Base-by-base conservation (phyloP, 2,888 invertebrate species). In the Acronicta leporina region DNA sequence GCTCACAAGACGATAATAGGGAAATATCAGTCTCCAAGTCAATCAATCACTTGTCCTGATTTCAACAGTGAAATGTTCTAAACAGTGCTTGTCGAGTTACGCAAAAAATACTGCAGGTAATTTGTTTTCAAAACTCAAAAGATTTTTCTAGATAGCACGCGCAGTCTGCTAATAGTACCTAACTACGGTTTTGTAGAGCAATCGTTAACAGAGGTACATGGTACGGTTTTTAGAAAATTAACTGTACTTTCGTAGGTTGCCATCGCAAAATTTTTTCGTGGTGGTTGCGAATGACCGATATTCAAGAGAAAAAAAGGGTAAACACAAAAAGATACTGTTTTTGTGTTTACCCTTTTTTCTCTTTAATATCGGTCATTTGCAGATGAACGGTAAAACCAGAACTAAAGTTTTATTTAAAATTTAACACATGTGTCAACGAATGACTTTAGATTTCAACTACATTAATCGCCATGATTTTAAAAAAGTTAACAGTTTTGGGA, bases 41-140 rank as follows among this genome's bases (percentile, higher is more conserved):
- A 66, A 80, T 81, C 75, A 72, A 77, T 82, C 77, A 79, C 51
- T 54, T 14, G 16, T 51, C 30, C 27, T 62, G 46, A 75, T 70
- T 70, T 62, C 46, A 58, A 62, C 63, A 59, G 33, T 27, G 45
- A 63, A 42, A 61, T 51, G 10, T 63, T 57, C 16, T 49, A 30
- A 30, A 53, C 41, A 15, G 20, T 44, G 2, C 44, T 27, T 45
- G 11, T 15, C 44, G 8, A 45, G 30, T 54, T 48, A 61, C 57
- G 47, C 43, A 67, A 58, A 71, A 58, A 53, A 47, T 46, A 20
- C 8, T 45, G 41, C 35, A 41, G 16, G 13, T 40, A 10, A 50
- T 40, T 45, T 53, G 0, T 14, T 38, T n/a, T n/a, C n/a, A n/a
- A 44, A 46, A 14, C 35, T 0, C 2, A 20, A 47, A 6, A 49